phyloP scores from a whole-genome alignment of 1,140 invertebrate species.

The Drosophila kepulauana region DNA sequence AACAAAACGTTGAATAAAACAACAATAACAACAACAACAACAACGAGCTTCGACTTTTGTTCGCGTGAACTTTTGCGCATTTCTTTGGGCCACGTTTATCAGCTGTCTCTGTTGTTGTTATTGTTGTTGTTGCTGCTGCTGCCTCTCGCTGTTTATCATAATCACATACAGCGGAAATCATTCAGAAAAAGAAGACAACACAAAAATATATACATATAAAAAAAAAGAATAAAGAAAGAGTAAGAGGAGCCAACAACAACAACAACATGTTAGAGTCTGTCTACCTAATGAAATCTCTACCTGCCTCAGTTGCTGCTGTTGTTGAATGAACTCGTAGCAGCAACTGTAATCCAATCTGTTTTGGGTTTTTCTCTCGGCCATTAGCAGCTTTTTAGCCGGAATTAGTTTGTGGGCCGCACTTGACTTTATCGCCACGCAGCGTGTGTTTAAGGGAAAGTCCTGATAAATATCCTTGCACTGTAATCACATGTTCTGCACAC shows the following conservation, averaged over 20 bases:
- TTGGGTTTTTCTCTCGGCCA: conserved; percentile 50
- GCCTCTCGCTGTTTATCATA: conserved; percentile 58
- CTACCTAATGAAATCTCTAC: conserved; percentile 59
- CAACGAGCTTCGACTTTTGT: conserved; percentile 25
- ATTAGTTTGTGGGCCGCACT: conserved; percentile 62
- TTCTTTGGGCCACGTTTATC: conserved; percentile 36
- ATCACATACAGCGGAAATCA: conserved; percentile 74
- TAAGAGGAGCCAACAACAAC: not conserved
- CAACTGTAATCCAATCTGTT: conserved; percentile 19
- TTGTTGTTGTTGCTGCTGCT: not conserved
- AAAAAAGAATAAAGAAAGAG: conserved; percentile 24
- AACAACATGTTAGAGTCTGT: conserved; percentile 1
- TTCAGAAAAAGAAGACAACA: conserved; percentile 37
- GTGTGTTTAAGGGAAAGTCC: conserved; percentile 61
- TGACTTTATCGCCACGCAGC: conserved; percentile 73
- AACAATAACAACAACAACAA: conserved; percentile 18
- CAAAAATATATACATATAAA: not conserved
- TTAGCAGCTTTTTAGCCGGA: conserved; percentile 77
- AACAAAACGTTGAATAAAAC: conserved; percentile 49
- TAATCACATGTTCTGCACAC: conserved; percentile 58
- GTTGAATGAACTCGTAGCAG: conserved; percentile 64
- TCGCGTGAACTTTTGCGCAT: conserved; percentile 63
- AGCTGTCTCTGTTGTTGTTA: conserved; percentile 15
- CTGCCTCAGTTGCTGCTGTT: conserved; percentile 51
- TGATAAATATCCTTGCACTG: conserved; percentile 7